Conservation (phyloP, 2,888 invertebrate genomes). For the Schrankia costaestrigalis region DNA sequence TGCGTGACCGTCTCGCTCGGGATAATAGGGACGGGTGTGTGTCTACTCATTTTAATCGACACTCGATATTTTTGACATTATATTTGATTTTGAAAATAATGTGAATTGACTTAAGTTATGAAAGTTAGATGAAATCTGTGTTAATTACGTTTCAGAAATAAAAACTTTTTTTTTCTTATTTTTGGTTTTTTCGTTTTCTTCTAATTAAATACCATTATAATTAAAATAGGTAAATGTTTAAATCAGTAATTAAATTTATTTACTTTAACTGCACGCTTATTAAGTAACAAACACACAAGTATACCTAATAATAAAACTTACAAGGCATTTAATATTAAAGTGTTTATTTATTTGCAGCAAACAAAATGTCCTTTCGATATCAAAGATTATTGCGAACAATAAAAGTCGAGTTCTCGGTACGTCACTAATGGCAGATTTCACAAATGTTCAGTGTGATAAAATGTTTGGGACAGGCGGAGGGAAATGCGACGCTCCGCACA, state of each 20-base stretch:
- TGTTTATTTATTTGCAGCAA: conserved; percentile 27
- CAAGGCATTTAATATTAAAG: conserved; percentile 27
- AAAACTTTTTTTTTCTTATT: too few relatives aligned
- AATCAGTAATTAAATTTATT: too few relatives aligned
- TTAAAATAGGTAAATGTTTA: too few relatives aligned
- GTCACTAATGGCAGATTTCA: conserved; percentile 64
- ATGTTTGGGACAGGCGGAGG: conserved; percentile 60
- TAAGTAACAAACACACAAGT: conserved; percentile 14
- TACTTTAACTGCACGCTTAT: conserved; percentile 9
- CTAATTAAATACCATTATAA: too few relatives aligned
- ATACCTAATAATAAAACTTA: conserved; percentile 21
- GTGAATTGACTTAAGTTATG: too few relatives aligned
- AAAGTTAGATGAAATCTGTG: too few relatives aligned
- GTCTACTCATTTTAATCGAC: conserved; percentile 19
- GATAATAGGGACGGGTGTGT: conserved; percentile 34
- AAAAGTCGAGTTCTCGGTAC: conserved; percentile 46
- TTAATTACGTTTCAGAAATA: too few relatives aligned
- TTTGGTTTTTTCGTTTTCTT: too few relatives aligned
- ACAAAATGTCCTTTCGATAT: conserved; percentile 30
- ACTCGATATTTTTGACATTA: conserved; percentile 7
- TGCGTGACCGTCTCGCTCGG: conserved; percentile 44
- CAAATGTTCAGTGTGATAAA: conserved; percentile 70
- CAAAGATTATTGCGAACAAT: conserved; percentile 42
- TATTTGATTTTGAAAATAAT: background rate
- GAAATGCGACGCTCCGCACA: conserved; percentile 48